phyloP scores from a whole-genome alignment of 1,140 invertebrate genomes.

The Calliopsis andreniformis region DNA sequence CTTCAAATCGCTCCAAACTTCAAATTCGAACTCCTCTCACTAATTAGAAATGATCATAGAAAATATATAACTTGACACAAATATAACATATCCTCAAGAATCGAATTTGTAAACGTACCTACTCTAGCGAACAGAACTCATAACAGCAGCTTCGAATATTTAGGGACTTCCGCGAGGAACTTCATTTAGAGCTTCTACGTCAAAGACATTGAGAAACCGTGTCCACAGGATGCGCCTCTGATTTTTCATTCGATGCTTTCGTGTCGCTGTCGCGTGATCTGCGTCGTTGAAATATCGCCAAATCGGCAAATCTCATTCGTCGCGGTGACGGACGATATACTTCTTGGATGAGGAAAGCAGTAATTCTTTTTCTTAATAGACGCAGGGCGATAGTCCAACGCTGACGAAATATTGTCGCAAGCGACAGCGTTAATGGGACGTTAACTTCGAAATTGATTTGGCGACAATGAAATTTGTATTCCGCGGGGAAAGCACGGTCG shows the following conservation, averaged over 20 bases:
- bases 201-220: background rate
- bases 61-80: no score
- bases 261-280: constrained; percentile 60
- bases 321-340: constrained; percentile 9
- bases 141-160: no score
- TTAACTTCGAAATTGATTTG: constrained; percentile 1
- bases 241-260: constrained; percentile 38
- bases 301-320: constrained; percentile 42
- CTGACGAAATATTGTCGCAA: background rate
- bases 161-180: no score
- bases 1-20: no score
- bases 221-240: constrained; percentile 8
- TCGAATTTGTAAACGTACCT: no score
- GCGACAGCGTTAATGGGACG: background rate
- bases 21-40: no score
- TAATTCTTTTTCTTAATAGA: constrained; percentile 29
- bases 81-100: no score
- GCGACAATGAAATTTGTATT: background rate
- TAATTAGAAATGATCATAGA: no score
- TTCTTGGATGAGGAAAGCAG: constrained; percentile 10
- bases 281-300: constrained; percentile 73
- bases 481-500: background rate
- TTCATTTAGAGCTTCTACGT: no score
- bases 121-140: no score
- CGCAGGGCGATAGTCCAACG: constrained; percentile 4